Evolutionary conservation across 1,140 invertebrate genomes (phyloP), one percentile per base, ranked within the genome.

Genomic region (Drosophila leontia): DNA sequence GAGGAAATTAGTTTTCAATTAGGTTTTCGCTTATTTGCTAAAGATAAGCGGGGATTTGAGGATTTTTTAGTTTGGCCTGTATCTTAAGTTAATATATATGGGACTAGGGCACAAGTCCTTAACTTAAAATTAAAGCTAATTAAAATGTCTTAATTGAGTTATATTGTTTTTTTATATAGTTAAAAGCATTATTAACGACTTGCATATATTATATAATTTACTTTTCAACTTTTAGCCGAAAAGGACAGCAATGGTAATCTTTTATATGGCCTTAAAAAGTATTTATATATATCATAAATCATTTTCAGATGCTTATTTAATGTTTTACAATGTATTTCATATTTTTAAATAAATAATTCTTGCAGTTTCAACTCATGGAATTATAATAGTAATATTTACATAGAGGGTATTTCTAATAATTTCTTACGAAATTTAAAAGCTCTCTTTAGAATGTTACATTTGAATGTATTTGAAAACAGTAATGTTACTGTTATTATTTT

Each of bases 1-100:
- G 34, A 78, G 60, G 47, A 87, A 87, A 87, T 87, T 87, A 83
- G 80, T 77, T 87, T 87, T 88, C 76, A 87, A 88, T 87, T 88
- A 88, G 67, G 84, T 83, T 70, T 50, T 50, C 60, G 55, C 63
- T 67, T 72, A 74, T 68, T 76, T 67, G 35, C 62, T 32, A 23
- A n/a, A 29, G 56, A 77, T 55, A 68, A 35, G 15, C 26, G 47
- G 4, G 15, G 4, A 7, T 9, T 7, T 23, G 5, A 1, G 17
- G 11, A 50, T 23, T 67, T 69, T 65, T 53, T 4, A 70, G 12
- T 32, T 29, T 17, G n/a, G 11, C n/a, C 17, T 4, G 0, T 3
- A 6, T 0, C 12, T 51, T 34, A 17, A 17, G 29, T 51, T 34
- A 17, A 34, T 51, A 34, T 34, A 1, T 6, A 11, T 12, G 19